These are phyloP conservation scores for Rhagoletis zephyria DNA, from an alignment of 1,140 invertebrate species.

Conservation along the genomic window DNA sequence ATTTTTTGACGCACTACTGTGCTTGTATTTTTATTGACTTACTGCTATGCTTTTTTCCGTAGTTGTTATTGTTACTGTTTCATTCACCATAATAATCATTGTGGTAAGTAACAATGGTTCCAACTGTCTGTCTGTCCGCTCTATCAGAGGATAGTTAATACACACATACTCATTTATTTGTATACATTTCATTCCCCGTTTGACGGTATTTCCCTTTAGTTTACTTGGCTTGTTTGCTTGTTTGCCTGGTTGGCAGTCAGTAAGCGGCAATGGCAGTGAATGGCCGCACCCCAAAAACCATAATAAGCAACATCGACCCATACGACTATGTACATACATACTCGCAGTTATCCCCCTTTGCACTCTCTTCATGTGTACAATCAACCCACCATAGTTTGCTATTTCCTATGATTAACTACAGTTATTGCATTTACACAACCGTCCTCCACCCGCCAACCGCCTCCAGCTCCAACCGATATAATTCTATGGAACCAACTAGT, in stretches of 20 bases:
- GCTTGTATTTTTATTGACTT: conserved; percentile 1
- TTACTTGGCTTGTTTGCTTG: background rate
- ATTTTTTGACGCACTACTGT: conserved; percentile 4
- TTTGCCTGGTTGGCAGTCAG: background rate
- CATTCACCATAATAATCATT: conserved; percentile 17
- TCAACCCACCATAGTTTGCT: conserved; percentile 9
- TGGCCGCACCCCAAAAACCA: conserved; percentile 34
- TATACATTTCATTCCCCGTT: background rate
- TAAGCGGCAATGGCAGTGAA: background rate
- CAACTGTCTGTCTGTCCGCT: background rate
- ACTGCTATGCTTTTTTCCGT: background rate
- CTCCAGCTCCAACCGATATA: background rate
- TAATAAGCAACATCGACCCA: background rate
- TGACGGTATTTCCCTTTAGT: background rate
- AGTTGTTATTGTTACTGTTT: background rate
- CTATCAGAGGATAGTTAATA: background rate
- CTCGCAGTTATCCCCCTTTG: background rate
- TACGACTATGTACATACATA: too few relatives aligned
- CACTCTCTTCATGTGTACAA: background rate
- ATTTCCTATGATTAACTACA: background rate
- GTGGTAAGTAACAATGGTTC: conserved; percentile 34
- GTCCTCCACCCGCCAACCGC: background rate
- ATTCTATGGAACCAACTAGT: background rate
- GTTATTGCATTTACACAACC: background rate
- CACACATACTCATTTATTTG: background rate